Base-by-base conservation (phyloP, 1,140 invertebrate species). In the Drosophila orosa region DNA sequence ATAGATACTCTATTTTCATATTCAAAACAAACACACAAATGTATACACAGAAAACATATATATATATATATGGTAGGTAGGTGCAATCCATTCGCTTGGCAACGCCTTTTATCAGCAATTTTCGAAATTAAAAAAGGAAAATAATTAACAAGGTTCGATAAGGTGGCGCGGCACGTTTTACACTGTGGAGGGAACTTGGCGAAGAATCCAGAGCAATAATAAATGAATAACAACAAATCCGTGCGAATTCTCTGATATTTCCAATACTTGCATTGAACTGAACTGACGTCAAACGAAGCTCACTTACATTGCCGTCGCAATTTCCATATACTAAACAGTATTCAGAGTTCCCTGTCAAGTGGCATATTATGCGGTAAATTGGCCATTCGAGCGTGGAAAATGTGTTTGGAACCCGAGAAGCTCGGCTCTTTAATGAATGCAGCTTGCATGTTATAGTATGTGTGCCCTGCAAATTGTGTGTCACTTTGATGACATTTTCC, bases 381-480 rank as follows among this genome's bases (percentile, higher is more conserved):
- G 66, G 1, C 68, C 68, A 58, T 35, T 71, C 27, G 65, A 71
- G 68, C 68, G 33, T 31, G 67, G 48, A 3, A 33, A 39, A 25
- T 22, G 48, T 31, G 48, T 22, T 42, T 39, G 59, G 44, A 71
- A 69, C 42, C 40, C 42, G 52, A 69, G 50, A 24, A 27, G n/a
- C 13, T 12, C n/a, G 31, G 29, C 4, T 25, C 33, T 57, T 13
- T 39, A 57, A 71, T 71, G 63, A 63, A 37, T 74, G 72, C 59
- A 63, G 10, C 42, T 59, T 52, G 50, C 59, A 63, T 42, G 35
- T 52, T 13, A 12, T 4, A 12, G 17, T 40, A 4, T 13, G 12
- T 25, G n/a, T 47, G 52, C 52, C 50, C 57, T 9, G 71, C 27
- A 73, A 74, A 73, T 62, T 74, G 71, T 74, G 71, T 74, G 71